Base-by-base conservation (phyloP, 2,113 vertebrate genomes). In the Megaleporinus macrocephalus region DNA sequence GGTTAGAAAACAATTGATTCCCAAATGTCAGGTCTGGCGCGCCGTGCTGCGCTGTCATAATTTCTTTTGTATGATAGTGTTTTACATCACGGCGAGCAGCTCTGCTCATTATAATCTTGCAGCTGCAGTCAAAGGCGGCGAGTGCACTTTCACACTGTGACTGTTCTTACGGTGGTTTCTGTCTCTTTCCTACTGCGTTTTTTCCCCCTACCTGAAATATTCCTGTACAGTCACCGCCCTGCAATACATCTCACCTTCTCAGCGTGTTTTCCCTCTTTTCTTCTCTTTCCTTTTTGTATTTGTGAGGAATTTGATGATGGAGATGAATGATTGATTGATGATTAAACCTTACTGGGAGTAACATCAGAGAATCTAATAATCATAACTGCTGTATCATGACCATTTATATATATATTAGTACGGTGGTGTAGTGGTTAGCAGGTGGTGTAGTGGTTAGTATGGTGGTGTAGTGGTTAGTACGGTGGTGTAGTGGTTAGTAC, bases 1-100 rank as follows among this genome's bases (percentile, higher is more conserved):
- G 30, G 16, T 63, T 76, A 30, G 30, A 20, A 76, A 77, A 49
- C 75, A 65, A 49, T 29, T 65, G 36, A 77, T 77, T 65, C 41
- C 41, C 33, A 49, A 77, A 77, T 49, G 75, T 9, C 75, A 30
- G 29, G 55, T 12, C 61, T 65, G 41, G 24, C 65, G 24, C 55
- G 65, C 51, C 36, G n/a, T 41, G 77, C 30, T 69, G 30, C 0
- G 13, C 65, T 59, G 30, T 70, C 49, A 41, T 44, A 41, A 57
- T 68, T 68, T 68, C 33, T 41, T 68, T 68, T 68, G 33, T 68
- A 12, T 9, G 65, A 12, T 24, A 4, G 65, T 41, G 33, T 68
- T 68, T 68, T 36, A 33, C 65, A 7, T 68, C 29, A 22, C 36
- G 30, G 30, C 33, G 22, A 41, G 1, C 24, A 30, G 65, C 33